A percentile compares a stretch with the other conserved stretches of the same genome.
These are phyloP conservation scores for Nannobrachium achirus DNA, from an alignment of 2,113 vertebrate genomes.

Conservation along the genomic window DNA sequence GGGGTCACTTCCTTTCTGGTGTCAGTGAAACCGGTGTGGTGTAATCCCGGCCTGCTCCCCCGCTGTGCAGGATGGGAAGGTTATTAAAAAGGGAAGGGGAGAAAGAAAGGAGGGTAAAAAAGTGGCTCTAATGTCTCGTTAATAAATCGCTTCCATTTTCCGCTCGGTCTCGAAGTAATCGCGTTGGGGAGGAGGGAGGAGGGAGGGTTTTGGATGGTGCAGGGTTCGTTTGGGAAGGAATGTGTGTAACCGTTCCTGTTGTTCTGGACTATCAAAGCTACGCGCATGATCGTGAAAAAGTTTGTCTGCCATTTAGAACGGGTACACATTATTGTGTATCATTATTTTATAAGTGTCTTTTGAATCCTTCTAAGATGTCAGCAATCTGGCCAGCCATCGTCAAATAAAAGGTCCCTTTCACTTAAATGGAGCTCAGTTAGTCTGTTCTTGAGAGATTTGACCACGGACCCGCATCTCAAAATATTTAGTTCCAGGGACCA, in stretches of 20 bases:
- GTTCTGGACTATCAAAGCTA: conserved; percentile 71
- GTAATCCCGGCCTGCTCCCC: conserved; percentile 81
- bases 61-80: conserved; percentile 82
- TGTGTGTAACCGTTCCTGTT: conserved; percentile 67
- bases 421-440: no score
- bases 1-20: conserved; percentile 82
- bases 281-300: conserved; percentile 63
- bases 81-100: conserved; percentile 65
- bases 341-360: no score
- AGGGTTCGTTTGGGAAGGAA: conserved; percentile 53
- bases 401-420: no score
- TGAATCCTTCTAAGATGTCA: no score
- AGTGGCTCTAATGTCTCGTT: conserved; percentile 84
- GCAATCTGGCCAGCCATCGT: no score
- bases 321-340: no score
- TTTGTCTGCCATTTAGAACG: no score
- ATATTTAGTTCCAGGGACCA: no score
- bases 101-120: conserved; percentile 22
- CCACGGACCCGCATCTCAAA: no score
- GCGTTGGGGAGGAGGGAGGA: conserved; percentile 50
- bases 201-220: conserved; percentile 43
- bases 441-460: no score
- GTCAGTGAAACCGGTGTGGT: conserved; percentile 85
- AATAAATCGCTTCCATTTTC: conserved; percentile 86
- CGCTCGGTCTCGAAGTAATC: conserved; percentile 80